phyloP scores from a whole-genome alignment of 2,113 vertebrate species.

The Meleagris gallopavo region DNA sequence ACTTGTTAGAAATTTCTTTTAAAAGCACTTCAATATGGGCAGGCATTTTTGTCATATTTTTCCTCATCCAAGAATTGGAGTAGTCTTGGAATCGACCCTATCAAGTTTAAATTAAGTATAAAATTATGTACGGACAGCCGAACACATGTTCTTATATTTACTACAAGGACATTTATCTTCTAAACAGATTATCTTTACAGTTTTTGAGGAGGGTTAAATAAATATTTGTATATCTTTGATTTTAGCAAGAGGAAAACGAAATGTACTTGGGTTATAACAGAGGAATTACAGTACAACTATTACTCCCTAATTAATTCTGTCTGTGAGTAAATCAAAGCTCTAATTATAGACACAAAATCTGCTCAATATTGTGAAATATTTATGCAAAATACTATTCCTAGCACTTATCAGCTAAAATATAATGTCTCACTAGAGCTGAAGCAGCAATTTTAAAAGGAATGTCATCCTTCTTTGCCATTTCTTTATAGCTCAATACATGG shows the following conservation, averaged over 20 bases:
- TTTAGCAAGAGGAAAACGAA: constrained; percentile 10
- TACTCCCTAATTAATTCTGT: constrained; percentile 67
- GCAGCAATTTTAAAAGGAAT: constrained; percentile 58
- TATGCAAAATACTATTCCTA: constrained; percentile 76
- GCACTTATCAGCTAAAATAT: constrained; percentile 67
- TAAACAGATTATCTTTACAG: constrained; percentile 2
- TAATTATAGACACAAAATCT: constrained; percentile 76
- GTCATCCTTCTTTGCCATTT: constrained; percentile 42
- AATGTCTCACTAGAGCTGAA: constrained; percentile 64
- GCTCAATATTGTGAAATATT: constrained; percentile 76
- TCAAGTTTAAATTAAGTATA: background rate
- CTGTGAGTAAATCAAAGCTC: constrained; percentile 73
- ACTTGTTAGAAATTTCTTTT: background rate
- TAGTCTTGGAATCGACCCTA: background rate
- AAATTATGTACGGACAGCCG: background rate
- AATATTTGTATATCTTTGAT: constrained; percentile 18
- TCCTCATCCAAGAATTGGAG: background rate
- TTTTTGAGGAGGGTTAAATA: constrained; percentile 18
- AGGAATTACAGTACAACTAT: constrained; percentile 68
- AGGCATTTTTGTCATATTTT: background rate
- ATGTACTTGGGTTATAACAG: background rate
- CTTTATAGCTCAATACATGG: constrained; percentile 51
- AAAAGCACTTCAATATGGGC: background rate
- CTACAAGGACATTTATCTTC: background rate
- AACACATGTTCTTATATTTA: background rate